Conservation (phyloP, 2,113 vertebrate genomes). For the Colossoma macropomum region DNA sequence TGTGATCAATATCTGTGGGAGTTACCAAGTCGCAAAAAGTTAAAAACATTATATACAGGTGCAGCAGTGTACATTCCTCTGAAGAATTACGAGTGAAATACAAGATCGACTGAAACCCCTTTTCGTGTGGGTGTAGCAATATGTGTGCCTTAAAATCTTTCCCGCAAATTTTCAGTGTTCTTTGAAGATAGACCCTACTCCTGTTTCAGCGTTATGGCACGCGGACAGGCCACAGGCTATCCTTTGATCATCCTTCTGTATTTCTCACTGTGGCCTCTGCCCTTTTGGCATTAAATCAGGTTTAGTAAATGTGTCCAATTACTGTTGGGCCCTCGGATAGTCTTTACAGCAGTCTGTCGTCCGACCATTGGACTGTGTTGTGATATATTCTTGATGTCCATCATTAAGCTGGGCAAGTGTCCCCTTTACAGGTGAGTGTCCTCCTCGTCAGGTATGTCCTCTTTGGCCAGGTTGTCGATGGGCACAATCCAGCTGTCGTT, state of each 20-base stretch:
- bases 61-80: slow-evolving; percentile 39
- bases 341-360: background rate
- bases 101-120: background rate
- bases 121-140: background rate
- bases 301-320: slow-evolving; percentile 8
- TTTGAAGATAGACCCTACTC: background rate
- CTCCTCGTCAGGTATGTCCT: slow-evolving; percentile 88
- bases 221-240: background rate
- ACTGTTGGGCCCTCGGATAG: background rate
- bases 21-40: background rate
- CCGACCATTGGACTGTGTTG: background rate
- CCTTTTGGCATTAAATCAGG: background rate
- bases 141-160: too few relatives aligned
- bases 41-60: slow-evolving; percentile 50
- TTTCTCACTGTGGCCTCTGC: background rate
- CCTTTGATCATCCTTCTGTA: background rate
- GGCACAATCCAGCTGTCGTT: slow-evolving; percentile 98
- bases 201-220: background rate
- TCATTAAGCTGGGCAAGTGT: background rate
- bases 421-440: slow-evolving; percentile 91
- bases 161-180: background rate
- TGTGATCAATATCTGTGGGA: background rate
- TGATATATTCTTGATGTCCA: background rate
- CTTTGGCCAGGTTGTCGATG: slow-evolving; percentile 89
- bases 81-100: slow-evolving; percentile 6